Evolutionary conservation across 2,888 invertebrate species (phyloP).

Genomic region (Mythimna impura): DNA sequence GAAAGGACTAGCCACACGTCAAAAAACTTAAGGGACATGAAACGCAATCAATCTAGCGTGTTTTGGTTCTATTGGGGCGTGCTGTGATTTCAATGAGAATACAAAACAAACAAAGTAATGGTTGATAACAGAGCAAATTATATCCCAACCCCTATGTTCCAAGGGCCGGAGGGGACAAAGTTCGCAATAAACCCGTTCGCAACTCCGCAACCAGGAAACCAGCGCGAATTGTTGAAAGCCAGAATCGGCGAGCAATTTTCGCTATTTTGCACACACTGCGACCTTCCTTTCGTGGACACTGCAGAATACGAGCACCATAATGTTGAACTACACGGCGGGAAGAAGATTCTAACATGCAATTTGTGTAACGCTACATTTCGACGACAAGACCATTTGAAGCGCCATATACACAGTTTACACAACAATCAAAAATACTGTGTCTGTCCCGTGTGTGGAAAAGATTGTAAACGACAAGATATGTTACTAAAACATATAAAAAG

Average conservation of each 20-base stretch:
- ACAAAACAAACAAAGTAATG: constrained; percentile 47
- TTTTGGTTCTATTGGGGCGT: constrained; percentile 15
- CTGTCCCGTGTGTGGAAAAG: constrained; percentile 75
- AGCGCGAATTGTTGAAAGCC: constrained; percentile 26
- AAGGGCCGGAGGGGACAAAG: constrained; percentile 49
- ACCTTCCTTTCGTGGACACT: constrained; percentile 67
- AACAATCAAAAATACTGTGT: constrained; percentile 54
- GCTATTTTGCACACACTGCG: constrained; percentile 70
- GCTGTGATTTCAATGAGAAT: constrained; percentile 4
- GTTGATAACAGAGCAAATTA: constrained; percentile 56
- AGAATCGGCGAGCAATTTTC: constrained; percentile 20
- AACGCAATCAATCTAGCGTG: constrained; percentile 12
- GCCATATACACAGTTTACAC: constrained; percentile 76
- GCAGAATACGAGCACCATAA: constrained; percentile 74
- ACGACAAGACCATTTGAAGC: constrained; percentile 76
- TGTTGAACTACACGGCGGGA: constrained; percentile 68
- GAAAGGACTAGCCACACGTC: not conserved
- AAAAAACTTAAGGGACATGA: not conserved
- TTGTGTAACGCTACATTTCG: constrained; percentile 72
- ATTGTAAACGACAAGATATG: constrained; percentile 71
- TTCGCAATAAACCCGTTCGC: constrained; percentile 60
- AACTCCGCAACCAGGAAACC: constrained; percentile 7
- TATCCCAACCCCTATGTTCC: constrained; percentile 45
- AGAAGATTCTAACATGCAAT: constrained; percentile 67
- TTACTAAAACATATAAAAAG: constrained; percentile 72